Conservation (phyloP, 2,797 vertebrate species). For the Monodelphis domestica region DNA sequence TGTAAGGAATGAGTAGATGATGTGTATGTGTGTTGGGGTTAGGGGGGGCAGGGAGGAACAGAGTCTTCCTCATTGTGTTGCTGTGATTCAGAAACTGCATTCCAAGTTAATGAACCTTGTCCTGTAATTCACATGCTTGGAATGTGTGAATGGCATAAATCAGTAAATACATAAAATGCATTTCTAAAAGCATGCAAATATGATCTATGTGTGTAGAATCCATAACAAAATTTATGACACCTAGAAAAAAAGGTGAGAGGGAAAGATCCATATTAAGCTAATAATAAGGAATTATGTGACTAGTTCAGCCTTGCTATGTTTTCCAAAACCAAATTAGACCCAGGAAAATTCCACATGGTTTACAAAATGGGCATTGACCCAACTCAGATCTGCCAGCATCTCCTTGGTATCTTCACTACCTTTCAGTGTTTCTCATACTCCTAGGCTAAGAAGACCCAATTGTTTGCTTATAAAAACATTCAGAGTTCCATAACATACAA, state of each 20-base stretch:
- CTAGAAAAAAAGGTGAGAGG: not conserved
- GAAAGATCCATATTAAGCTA: not conserved
- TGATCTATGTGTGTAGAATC: constrained; percentile 23
- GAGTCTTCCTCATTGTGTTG: not conserved
- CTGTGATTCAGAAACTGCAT: not conserved
- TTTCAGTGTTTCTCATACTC: not conserved
- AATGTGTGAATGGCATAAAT: not conserved
- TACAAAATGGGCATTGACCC: not conserved
- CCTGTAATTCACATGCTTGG: not conserved
- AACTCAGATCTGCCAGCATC: not conserved
- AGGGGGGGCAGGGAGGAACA: not conserved
- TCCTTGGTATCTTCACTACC: not conserved
- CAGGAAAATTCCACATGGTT: not conserved
- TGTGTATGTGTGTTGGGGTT: too few relatives aligned
- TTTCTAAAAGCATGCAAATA: not conserved
- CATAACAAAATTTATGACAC: not conserved
- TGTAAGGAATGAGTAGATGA: not conserved
- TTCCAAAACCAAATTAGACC: not conserved
- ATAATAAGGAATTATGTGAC: not conserved
- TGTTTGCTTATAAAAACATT: not conserved
- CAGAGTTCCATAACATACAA: not conserved
- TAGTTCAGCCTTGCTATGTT: constrained; percentile 27
- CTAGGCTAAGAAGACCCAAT: not conserved
- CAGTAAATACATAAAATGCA: not conserved
- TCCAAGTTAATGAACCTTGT: not conserved